phyloP scores from a whole-genome alignment of 2,797 vertebrate species.

The Microhierax caerulescens region DNA sequence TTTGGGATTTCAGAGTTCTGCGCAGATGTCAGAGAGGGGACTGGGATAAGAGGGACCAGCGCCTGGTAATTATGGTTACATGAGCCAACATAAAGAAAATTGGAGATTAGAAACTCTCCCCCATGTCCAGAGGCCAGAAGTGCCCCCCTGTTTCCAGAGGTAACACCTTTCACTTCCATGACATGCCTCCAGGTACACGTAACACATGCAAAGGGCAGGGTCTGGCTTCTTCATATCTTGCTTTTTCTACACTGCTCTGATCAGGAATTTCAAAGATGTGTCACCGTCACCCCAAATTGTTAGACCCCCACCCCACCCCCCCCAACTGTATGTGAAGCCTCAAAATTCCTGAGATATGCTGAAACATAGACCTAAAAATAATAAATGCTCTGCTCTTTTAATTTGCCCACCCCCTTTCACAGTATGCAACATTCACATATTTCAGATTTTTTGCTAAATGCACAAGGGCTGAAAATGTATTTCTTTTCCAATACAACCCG shows the following conservation, averaged over 20 bases:
- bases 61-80: background rate
- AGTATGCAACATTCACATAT: accelerated
- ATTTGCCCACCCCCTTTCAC: background rate
- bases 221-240: background rate
- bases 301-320: accelerated
- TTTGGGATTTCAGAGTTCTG: constrained; percentile 22
- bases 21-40: background rate
- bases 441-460: background rate
- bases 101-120: background rate
- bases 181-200: background rate
- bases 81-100: constrained; percentile 30
- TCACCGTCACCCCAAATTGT: background rate
- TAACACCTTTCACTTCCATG: background rate
- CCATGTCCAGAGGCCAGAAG: background rate
- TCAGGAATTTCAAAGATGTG: background rate
- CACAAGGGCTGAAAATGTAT: background rate
- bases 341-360: background rate
- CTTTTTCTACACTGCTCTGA: background rate
- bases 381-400: background rate
- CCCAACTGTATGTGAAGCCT: background rate
- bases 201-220: background rate
- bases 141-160: background rate
- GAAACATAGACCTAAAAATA: background rate
- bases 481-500: background rate
- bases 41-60: background rate